Conservation (phyloP, 2,888 invertebrate species). For the Anticlea derivata region DNA sequence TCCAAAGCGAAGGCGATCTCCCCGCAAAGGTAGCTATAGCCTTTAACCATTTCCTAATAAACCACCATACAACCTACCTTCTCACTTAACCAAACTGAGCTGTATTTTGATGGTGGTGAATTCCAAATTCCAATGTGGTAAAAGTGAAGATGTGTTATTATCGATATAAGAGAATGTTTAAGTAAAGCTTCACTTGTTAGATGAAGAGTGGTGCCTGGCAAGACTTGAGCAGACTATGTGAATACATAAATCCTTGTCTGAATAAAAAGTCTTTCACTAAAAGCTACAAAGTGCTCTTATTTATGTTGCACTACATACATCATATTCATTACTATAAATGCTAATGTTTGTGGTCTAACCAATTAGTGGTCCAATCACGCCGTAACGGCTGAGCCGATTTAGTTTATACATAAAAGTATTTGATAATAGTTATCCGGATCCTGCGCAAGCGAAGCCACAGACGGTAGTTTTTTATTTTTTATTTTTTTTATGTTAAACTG, state of each 20-base stretch:
- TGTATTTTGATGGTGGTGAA: conserved; percentile 5
- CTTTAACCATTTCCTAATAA: conserved; percentile 46
- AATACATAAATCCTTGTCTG: conserved; percentile 65
- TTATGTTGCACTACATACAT: neutral
- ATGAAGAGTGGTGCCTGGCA: conserved; percentile 67
- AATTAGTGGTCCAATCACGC: too few species aligned
- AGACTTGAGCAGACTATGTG: conserved; percentile 67
- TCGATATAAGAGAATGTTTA: conserved; percentile 33
- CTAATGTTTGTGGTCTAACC: neutral
- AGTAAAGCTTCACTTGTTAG: conserved; percentile 67
- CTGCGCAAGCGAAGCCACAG: too few species aligned
- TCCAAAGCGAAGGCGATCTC: conserved; percentile 61
- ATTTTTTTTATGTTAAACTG: too few species aligned
- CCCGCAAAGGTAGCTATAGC: conserved; percentile 49
- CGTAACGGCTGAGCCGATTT: too few species aligned
- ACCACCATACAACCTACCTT: conserved; percentile 15
- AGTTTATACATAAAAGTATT: too few species aligned
- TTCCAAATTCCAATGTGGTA: conserved; percentile 16
- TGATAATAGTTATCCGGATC: too few species aligned
- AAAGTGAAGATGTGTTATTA: neutral
- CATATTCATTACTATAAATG: neutral
- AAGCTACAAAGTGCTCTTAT: neutral
- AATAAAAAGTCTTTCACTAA: conserved; percentile 43
- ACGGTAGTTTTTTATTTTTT: too few species aligned
- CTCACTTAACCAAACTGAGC: conserved; percentile 30